phyloP scores from a whole-genome alignment of 2,888 invertebrate species.

The Luperina nickerlii region DNA sequence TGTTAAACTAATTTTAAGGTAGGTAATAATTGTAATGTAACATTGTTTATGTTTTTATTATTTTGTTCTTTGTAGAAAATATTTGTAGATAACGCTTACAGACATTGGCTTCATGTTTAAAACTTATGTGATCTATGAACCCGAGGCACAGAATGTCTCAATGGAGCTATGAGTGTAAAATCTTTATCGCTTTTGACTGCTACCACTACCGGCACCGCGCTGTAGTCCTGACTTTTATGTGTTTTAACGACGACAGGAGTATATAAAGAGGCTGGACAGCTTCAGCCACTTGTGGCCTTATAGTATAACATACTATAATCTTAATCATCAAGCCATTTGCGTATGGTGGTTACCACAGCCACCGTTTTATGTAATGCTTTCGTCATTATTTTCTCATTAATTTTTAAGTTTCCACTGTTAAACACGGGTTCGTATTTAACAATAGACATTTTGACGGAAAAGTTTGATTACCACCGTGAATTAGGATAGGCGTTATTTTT shows the following conservation, averaged over 20 bases:
- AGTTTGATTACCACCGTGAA: neutral
- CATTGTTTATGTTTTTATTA: too few relatives aligned
- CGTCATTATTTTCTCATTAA: neutral
- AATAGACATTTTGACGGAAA: neutral
- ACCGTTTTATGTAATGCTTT: neutral
- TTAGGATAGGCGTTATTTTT: too few relatives aligned
- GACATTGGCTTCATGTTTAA: neutral
- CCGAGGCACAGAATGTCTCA: conserved; percentile 21
- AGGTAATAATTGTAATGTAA: too few relatives aligned
- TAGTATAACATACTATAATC: neutral
- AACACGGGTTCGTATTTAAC: neutral
- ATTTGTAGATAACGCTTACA: conserved; percentile 23
- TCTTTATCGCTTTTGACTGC: conserved; percentile 24
- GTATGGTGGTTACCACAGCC: neutral
- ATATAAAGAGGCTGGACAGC: conserved; percentile 6
- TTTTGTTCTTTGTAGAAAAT: neutral
- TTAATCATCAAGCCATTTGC: neutral
- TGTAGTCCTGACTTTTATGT: conserved; percentile 8
- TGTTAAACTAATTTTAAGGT: neutral
- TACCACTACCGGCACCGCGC: neutral
- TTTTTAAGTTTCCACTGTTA: neutral
- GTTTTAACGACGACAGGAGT: conserved; percentile 7
- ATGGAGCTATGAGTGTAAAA: conserved; percentile 34
- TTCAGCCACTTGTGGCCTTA: conserved; percentile 10
- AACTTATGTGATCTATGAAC: neutral